A percentile compares a stretch with the other conserved stretches of the same genome.
Conservation (phyloP, 2,113 vertebrate species). For the Oostethus manadensis region DNA sequence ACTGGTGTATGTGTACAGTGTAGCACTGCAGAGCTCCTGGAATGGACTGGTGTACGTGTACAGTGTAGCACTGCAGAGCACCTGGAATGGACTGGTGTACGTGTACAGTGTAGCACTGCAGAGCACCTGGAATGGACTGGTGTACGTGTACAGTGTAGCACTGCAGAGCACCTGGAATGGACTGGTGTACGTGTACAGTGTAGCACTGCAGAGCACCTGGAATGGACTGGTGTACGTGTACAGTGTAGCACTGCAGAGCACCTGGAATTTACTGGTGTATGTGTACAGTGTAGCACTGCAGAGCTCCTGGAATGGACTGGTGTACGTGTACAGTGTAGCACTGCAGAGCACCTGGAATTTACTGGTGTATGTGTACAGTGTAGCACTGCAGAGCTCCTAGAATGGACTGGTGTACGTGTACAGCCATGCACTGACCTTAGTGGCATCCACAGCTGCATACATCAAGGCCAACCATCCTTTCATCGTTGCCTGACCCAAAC, state of each 20-base stretch:
- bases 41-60: too few species aligned
- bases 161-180: too few species aligned
- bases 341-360: background rate
- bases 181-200: background rate
- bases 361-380: background rate
- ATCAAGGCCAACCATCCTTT: slow-evolving; percentile 99
- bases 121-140: background rate
- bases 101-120: too few species aligned
- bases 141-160: background rate
- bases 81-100: too few species aligned
- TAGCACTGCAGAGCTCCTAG: too few species aligned
- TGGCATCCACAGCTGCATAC: slow-evolving; percentile 89
- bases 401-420: background rate
- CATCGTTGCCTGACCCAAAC: slow-evolving; percentile 88
- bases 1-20: background rate
- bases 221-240: too few species aligned
- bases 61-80: background rate
- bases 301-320: background rate
- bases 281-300: background rate
- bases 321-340: background rate
- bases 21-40: too few species aligned
- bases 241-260: too few species aligned
- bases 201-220: too few species aligned
- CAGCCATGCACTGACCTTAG: slow-evolving; percentile 61
- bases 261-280: background rate